Conservation (phyloP, 2,797 vertebrate species). For the Chelon labrosus region DNA sequence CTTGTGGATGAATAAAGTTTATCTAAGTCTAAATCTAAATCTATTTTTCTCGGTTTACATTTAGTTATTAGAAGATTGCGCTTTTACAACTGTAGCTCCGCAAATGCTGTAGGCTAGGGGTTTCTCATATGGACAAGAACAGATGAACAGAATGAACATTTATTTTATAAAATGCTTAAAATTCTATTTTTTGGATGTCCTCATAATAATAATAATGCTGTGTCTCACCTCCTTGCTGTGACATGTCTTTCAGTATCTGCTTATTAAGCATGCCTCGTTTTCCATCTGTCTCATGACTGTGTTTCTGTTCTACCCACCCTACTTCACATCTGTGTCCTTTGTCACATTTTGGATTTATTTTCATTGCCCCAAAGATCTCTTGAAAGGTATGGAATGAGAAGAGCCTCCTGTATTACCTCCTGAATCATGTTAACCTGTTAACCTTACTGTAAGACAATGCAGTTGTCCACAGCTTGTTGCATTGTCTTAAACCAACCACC, state of each 20-base stretch:
- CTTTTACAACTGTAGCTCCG: no score
- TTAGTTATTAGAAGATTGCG: no score
- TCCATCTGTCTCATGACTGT: slow-evolving; percentile 62
- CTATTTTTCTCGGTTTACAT: no score
- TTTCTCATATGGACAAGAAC: no score
- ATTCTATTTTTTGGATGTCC: background rate
- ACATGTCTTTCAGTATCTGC: slow-evolving; percentile 28
- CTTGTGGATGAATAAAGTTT: no score
- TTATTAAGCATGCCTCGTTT: slow-evolving; percentile 32
- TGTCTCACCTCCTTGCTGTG: slow-evolving; percentile 1
- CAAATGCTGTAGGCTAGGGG: no score
- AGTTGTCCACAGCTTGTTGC: background rate
- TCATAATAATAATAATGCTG: background rate
- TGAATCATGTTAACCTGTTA: slow-evolving; percentile 30
- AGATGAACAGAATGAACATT: background rate
- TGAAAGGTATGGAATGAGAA: slow-evolving; percentile 84
- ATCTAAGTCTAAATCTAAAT: no score
- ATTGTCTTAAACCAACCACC: background rate
- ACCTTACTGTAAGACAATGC: slow-evolving; percentile 16
- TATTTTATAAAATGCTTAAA: background rate
- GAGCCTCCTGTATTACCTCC: slow-evolving; percentile 2
- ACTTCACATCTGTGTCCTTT: slow-evolving; percentile 79
- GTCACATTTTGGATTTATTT: slow-evolving; percentile 63
- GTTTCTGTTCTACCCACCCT: slow-evolving; percentile 74
- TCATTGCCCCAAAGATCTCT: slow-evolving; percentile 85